Evolutionary conservation across 2,888 invertebrate species (phyloP), one percentile per base, ranked within the genome.

Genomic region (Laothoe populi): DNA sequence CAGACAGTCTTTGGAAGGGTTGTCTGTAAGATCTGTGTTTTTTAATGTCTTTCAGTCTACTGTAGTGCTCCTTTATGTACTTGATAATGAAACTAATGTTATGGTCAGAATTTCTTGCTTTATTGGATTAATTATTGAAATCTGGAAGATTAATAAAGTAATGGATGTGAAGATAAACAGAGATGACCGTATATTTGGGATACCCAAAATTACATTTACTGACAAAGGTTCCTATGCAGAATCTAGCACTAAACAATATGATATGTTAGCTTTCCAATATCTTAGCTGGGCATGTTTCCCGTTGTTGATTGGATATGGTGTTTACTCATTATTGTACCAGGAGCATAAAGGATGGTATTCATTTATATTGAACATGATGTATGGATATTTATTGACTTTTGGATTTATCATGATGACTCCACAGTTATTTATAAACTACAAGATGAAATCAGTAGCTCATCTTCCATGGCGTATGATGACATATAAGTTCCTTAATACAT

Each of bases 351-450:
- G 99, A 72, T 99, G 99, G 99, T 99, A 99, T 86, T 99, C 99
- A 11, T 99, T 98, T 93, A 95, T 99, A 42, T 94, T 99, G 35
- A 97, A 96, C 82, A 97, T 99, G 97, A 94, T 99, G 66, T 99
- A 99, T 88, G 99, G 99, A 61, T 99, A 99, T 88, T 94, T 99
- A 63, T 93, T 99, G 64, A 99, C 99, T 1, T 99, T 99, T 86
- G 99, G 99, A 66, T 99, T 99, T 86, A 99, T 99, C 63, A 98
- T 99, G 98, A 99, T 99, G 99, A 99, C 99, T n/a, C 99, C 99
- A 5, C 99, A 99, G 88, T 92, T 99, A 66, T 99, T 99, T 84
- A 99, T 99, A 75, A 99, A 99, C 93, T 99, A 99, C 92, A 99
- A 99, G 89, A 88, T 99, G 74, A 99, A 99, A 84, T 99, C 99